Evolutionary conservation across 2,113 vertebrate species (phyloP), one percentile per base, ranked within the genome.

Genomic region (Istiophorus platypterus): DNA sequence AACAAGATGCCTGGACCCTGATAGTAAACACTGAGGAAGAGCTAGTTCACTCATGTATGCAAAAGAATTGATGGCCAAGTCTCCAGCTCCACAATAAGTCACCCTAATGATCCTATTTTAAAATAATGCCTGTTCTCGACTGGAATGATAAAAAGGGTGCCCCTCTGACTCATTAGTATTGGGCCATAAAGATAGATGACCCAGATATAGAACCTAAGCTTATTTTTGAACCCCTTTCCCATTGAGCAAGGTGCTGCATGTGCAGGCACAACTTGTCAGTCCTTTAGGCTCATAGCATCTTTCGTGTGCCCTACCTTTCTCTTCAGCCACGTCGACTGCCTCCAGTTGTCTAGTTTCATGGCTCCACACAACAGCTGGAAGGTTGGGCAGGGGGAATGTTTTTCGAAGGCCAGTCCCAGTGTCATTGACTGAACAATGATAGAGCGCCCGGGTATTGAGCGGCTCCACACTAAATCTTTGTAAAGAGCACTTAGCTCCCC

Each of bases 401-500:
- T 93, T 90, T 82, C 71, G 72, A 85, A 91, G 87, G 76, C 89
- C 59, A 68, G 87, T 91, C 90, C 88, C 47, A 65, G 89, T 92
- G 91, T 94, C 94, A 94, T 95, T 94, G 88, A 92, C 93, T 92
- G 90, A 89, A 88, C 94, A 91, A 90, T 93, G 86, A 94, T 91
- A 91, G 92, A 94, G 90, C 42, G 89, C 84, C 74, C 58, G 69
- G 61, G 78, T 94, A 94, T 92, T 69, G 64, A 92, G 78, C 81
- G 65, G 85, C 89, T 91, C 87, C 85, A 72, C 91, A 92, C 84
- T 94, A 94, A 96, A 93, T 95, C 85, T 93, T 92, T 91, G 88
- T 94, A 93, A 95, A 93, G 93, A 93, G n/a, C 92, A 90, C 95
- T 96, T 95, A 92, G 85, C 94, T 93, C 88, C 88, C 87, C 85